Evolutionary conservation across 2,888 invertebrate genomes (phyloP).

Genomic region (Drosophila recens): DNA sequence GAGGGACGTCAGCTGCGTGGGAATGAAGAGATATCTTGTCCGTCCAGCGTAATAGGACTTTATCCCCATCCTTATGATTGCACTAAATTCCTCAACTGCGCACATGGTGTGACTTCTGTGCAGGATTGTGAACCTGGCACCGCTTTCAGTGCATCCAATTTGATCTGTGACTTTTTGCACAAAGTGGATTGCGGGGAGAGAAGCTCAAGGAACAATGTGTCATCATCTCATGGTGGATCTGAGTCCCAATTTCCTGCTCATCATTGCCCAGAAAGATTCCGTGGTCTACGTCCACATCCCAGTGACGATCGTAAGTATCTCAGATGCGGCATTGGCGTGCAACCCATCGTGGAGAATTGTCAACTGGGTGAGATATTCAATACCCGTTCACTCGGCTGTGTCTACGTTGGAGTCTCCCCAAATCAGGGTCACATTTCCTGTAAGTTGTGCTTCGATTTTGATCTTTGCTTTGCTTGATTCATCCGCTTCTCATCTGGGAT

Average conservation of each 20-base stretch:
- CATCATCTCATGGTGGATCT: not conserved
- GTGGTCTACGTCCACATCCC: constrained; percentile 87
- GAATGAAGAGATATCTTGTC: constrained; percentile 87
- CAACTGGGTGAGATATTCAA: constrained; percentile 88
- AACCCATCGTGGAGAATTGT: constrained; percentile 87
- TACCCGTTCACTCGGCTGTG: constrained; percentile 86
- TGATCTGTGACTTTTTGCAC: constrained; percentile 87
- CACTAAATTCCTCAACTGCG: constrained; percentile 88
- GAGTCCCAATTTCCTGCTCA: not conserved
- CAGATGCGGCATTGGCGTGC: constrained; percentile 86
- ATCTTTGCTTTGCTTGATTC: constrained; percentile 33
- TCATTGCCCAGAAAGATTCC: constrained; percentile 84
- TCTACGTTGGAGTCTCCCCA: constrained; percentile 22
- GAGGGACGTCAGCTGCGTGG: not conserved
- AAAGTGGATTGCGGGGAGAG: constrained; percentile 86
- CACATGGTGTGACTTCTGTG: constrained; percentile 86
- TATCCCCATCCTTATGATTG: constrained; percentile 88
- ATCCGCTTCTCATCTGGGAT: constrained; percentile 60
- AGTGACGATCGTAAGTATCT: constrained; percentile 85
- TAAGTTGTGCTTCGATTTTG: constrained; percentile 50
- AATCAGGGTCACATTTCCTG: constrained; percentile 34
- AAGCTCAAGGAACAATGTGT: constrained; percentile 1
- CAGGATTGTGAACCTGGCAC: constrained; percentile 89
- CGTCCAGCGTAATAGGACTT: constrained; percentile 86
- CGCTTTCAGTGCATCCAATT: constrained; percentile 86